A percentile compares a stretch with the other conserved stretches of the same genome.
Evolutionary conservation across 2,797 vertebrate genomes (phyloP).

Genomic region (Acropternis orthonyx): DNA sequence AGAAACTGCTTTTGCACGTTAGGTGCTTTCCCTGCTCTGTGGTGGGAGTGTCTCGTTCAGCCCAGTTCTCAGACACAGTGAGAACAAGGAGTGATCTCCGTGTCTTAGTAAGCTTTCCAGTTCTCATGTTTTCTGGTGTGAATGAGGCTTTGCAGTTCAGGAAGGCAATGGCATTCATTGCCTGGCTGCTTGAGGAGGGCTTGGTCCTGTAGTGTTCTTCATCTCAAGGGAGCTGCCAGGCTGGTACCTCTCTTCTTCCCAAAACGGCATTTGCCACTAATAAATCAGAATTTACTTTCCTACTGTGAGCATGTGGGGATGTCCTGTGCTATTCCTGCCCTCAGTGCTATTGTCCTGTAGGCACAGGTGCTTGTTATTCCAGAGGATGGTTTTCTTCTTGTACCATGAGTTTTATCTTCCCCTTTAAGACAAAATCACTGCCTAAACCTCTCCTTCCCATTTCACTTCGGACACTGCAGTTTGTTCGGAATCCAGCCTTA

Average conservation of each 20-base stretch:
- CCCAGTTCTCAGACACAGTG: background rate
- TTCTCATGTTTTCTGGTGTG: background rate
- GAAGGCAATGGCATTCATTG: background rate
- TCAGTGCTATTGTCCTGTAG: background rate
- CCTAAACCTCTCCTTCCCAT: background rate
- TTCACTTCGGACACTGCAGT: background rate
- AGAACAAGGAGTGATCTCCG: background rate
- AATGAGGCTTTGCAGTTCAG: background rate
- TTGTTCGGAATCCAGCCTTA: background rate
- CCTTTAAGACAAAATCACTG: background rate
- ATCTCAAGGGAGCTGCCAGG: background rate
- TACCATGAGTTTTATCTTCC: background rate
- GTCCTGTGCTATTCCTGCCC: background rate
- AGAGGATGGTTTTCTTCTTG: background rate
- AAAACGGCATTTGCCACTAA: background rate
- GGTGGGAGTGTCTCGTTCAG: background rate
- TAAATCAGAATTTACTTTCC: background rate
- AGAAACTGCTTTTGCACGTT: background rate
- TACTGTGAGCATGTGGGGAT: background rate
- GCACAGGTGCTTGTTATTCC: background rate
- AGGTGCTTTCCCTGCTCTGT: slow-evolving; percentile 14
- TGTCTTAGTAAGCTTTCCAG: background rate
- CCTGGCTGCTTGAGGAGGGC: background rate
- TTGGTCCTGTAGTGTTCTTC: background rate
- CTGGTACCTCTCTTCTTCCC: background rate